phyloP scores from a whole-genome alignment of 2,113 vertebrate species.

The Catharus fuscescens region DNA sequence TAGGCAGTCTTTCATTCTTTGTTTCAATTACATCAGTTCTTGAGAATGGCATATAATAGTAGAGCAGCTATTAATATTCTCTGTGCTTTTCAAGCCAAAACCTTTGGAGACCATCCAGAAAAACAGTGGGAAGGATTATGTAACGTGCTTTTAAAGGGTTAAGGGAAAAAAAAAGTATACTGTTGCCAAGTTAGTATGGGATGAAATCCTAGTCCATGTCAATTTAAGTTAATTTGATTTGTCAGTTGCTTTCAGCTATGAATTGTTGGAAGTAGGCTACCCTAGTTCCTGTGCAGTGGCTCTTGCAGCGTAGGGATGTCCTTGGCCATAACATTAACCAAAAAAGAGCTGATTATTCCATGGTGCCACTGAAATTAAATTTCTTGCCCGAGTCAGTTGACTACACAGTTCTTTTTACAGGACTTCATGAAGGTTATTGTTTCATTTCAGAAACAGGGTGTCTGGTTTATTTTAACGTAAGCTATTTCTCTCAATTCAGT shows the following conservation, averaged over 20 bases:
- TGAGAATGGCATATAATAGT: not conserved
- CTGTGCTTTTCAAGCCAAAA: not conserved
- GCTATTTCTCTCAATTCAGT: not conserved
- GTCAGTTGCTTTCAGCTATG: not conserved
- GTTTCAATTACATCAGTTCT: not conserved
- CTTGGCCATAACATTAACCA: not conserved
- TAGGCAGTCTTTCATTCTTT: not conserved
- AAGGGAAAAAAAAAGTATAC: not conserved
- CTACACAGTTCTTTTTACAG: not conserved
- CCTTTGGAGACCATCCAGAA: not conserved
- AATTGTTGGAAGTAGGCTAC: not conserved
- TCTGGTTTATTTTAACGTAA: not conserved
- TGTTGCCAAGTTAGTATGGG: not conserved
- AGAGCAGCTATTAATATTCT: not conserved
- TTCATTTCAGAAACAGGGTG: not conserved
- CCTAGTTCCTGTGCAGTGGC: not conserved
- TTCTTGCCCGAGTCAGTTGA: not conserved
- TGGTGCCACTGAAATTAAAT: not conserved
- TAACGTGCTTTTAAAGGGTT: not conserved
- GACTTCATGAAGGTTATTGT: not conserved
- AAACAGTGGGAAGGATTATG: not conserved
- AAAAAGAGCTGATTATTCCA: not conserved
- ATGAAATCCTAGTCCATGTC: not conserved
- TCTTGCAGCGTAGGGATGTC: not conserved
- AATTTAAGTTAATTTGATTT: not conserved